Conservation (phyloP, 2,113 vertebrate genomes). For the Oreocharis arfaki region DNA sequence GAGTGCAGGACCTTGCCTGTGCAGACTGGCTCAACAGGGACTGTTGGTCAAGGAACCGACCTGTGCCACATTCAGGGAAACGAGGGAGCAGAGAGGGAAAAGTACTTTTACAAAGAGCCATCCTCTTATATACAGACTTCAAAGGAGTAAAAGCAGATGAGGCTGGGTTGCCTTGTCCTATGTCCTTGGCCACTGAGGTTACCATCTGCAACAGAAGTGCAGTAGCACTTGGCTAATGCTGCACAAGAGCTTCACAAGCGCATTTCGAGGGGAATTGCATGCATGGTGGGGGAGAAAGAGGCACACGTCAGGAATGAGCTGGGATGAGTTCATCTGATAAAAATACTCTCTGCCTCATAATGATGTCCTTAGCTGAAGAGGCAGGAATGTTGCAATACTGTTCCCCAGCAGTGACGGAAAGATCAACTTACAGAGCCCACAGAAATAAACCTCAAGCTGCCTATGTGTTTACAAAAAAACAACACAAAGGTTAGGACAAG, state of each 20-base stretch:
- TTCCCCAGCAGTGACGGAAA: constrained; percentile 52
- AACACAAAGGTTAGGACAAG: constrained; percentile 47
- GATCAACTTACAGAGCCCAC: constrained; percentile 58
- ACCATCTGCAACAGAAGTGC: not conserved
- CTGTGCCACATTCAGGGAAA: not conserved
- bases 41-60: not conserved
- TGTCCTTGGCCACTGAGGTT: not conserved
- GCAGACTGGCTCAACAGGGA: not conserved
- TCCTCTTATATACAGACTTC: not conserved
- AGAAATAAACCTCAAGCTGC: constrained; percentile 60
- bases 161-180: not conserved
- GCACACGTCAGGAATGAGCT: not conserved
- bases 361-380: constrained; percentile 57
- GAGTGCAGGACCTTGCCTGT: not conserved
- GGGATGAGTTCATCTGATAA: constrained; percentile 56
- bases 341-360: constrained; percentile 65
- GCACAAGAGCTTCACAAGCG: not conserved
- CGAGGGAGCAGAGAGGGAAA: not conserved
- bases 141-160: not conserved
- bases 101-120: not conserved
- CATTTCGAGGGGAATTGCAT: not conserved
- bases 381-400: constrained; percentile 66
- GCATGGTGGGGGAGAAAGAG: not conserved
- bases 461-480: constrained; percentile 53
- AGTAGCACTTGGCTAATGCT: not conserved